phyloP scores from a whole-genome alignment of 2,888 invertebrate species.

The Agrilus cyanescens region DNA sequence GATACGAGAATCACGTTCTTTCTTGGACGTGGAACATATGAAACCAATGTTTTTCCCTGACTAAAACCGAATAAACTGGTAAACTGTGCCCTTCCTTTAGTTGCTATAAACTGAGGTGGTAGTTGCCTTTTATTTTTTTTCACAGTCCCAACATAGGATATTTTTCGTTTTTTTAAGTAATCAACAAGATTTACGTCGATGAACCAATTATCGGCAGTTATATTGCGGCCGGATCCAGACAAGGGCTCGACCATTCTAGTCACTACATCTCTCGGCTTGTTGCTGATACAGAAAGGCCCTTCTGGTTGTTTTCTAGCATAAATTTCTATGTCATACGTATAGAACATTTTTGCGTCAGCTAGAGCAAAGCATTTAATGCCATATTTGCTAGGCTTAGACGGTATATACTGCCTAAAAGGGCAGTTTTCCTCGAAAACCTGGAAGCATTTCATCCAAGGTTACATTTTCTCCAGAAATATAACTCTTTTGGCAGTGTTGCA shows the following conservation, averaged over 20 bases:
- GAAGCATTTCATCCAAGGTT: slow-evolving; percentile 20
- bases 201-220: slow-evolving; percentile 5
- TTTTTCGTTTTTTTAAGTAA: slow-evolving; percentile 7
- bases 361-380: too few species aligned
- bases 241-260: too few species aligned
- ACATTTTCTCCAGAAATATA: slow-evolving; percentile 17
- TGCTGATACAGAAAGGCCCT: slow-evolving; percentile 9
- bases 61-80: slow-evolving; percentile 2
- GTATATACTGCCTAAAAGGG: too few species aligned
- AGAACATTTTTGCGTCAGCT: too few species aligned
- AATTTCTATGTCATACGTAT: slow-evolving; percentile 12
- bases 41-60: slow-evolving; percentile 1
- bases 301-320: slow-evolving; percentile 12
- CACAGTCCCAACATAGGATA: slow-evolving; percentile 10
- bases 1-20: too few species aligned
- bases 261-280: slow-evolving; percentile 8
- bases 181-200: slow-evolving; percentile 5
- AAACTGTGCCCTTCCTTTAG: background rate
- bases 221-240: slow-evolving; percentile 8
- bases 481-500: slow-evolving; percentile 19
- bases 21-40: too few species aligned
- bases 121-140: slow-evolving; percentile 9
- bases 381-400: too few species aligned
- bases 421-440: slow-evolving; percentile 19
- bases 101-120: slow-evolving; percentile 1